These are phyloP conservation scores for Oncorhynchus gorbuscha DNA, from an alignment of 2,113 vertebrate genomes.

Conservation along the genomic window DNA sequence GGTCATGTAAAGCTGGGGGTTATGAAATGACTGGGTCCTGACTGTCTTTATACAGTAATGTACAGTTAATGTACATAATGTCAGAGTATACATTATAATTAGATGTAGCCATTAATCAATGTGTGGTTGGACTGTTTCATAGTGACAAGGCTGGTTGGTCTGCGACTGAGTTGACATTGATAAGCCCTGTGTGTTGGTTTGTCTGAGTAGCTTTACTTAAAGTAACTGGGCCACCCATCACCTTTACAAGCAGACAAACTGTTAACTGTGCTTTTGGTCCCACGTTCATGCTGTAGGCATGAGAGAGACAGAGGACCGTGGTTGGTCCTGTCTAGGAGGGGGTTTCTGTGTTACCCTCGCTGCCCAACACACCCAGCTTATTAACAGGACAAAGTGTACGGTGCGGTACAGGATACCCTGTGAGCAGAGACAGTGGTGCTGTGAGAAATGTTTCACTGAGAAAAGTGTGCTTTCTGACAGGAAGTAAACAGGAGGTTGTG, in stretches of 20 bases:
- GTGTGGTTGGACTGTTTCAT: neutral
- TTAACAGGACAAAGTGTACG: constrained; percentile 22
- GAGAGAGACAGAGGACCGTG: constrained; percentile 9
- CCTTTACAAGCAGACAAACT: constrained; percentile 29
- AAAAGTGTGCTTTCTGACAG: constrained; percentile 70
- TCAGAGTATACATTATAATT: neutral
- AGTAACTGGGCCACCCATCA: constrained; percentile 8
- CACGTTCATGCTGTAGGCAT: constrained; percentile 40
- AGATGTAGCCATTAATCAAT: neutral
- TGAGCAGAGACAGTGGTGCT: constrained; percentile 59
- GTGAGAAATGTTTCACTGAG: neutral
- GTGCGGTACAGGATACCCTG: constrained; percentile 53
- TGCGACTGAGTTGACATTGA: neutral
- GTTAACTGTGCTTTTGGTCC: constrained; percentile 65
- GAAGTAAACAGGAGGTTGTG: constrained; percentile 25
- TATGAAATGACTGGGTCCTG: neutral
- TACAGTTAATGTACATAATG: neutral
- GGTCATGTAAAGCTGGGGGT: neutral
- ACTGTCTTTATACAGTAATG: neutral
- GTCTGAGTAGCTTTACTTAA: neutral
- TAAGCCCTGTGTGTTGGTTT: neutral
- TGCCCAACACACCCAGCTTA: neutral
- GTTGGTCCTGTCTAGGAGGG: constrained; percentile 1
- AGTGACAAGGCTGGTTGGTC: neutral
- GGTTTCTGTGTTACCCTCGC: constrained; percentile 2